Evolutionary conservation across 1,140 invertebrate species (phyloP).

Genomic region (Pogonognathellus flavescens): DNA sequence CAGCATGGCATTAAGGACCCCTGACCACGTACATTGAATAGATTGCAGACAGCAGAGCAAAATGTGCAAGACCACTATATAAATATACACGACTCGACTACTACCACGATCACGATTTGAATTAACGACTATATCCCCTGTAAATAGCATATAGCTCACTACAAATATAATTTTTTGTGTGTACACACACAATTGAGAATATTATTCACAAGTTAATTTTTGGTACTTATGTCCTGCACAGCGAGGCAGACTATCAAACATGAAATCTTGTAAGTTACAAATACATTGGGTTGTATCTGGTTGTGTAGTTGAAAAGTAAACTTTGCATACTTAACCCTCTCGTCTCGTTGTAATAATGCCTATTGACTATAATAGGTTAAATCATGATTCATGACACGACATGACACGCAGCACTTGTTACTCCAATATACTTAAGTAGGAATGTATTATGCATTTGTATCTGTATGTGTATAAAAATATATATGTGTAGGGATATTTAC

Average conservation of each 20-base stretch:
- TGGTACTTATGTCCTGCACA: neutral
- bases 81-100: too few species aligned
- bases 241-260: neutral
- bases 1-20: neutral
- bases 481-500: neutral
- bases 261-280: neutral
- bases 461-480: neutral
- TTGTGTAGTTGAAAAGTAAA: neutral
- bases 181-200: constrained; percentile 4
- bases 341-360: neutral
- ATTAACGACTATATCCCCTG: too few species aligned
- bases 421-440: neutral
- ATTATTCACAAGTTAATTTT: constrained; percentile 29
- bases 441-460: constrained; percentile 13
- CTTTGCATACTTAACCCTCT: constrained; percentile 29
- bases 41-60: neutral
- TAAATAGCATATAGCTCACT: neutral
- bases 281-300: neutral
- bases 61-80: too few species aligned
- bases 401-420: constrained; percentile 37
- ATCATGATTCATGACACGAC: constrained; percentile 43
- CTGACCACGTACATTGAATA: neutral
- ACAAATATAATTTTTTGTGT: neutral
- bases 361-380: constrained; percentile 38
- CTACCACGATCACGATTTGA: too few species aligned